These are phyloP conservation scores for Reticulitermes lucifugus DNA, from an alignment of 2,888 invertebrate genomes.

Conservation along the genomic window DNA sequence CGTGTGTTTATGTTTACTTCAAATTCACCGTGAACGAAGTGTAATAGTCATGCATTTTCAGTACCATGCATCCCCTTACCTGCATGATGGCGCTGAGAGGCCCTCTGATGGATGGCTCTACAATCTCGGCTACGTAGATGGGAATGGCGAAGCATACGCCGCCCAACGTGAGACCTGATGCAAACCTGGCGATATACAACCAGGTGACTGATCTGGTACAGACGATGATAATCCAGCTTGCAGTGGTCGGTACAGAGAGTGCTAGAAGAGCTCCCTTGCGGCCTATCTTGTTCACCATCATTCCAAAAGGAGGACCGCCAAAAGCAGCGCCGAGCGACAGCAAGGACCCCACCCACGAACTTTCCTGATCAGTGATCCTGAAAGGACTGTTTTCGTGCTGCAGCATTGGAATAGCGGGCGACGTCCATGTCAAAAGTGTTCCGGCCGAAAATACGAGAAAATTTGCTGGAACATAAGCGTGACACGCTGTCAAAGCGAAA, in stretches of 20 bases:
- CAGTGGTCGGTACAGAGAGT: slow-evolving; percentile 71
- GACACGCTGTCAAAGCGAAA: too few relatives aligned
- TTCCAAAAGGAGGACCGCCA: slow-evolving; percentile 78
- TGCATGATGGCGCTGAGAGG: slow-evolving; percentile 85
- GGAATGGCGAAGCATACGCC: slow-evolving; percentile 80
- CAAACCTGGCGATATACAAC: slow-evolving; percentile 69
- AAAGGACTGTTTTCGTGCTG: slow-evolving; percentile 36
- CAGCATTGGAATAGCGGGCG: slow-evolving; percentile 56
- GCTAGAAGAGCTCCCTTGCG: slow-evolving; percentile 57
- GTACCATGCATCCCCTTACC: slow-evolving; percentile 61
- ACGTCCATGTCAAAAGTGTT: slow-evolving; percentile 56
- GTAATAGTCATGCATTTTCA: neutral
- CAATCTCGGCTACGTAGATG: slow-evolving; percentile 89
- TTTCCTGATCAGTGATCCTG: slow-evolving; percentile 54
- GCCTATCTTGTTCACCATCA: slow-evolving; percentile 55
- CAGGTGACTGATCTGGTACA: slow-evolving; percentile 68
- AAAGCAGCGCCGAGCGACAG: slow-evolving; percentile 74
- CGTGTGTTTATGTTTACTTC: neutral
- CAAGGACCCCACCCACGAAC: slow-evolving; percentile 67
- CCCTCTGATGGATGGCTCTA: slow-evolving; percentile 79
- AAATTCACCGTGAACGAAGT: neutral
- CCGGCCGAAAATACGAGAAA: slow-evolving; percentile 56
- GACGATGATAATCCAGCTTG: slow-evolving; percentile 76
- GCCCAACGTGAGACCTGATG: slow-evolving; percentile 75
- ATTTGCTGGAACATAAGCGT: slow-evolving; percentile 58